Base-by-base conservation (phyloP, 2,113 vertebrate genomes). In the Ondatra zibethicus region DNA sequence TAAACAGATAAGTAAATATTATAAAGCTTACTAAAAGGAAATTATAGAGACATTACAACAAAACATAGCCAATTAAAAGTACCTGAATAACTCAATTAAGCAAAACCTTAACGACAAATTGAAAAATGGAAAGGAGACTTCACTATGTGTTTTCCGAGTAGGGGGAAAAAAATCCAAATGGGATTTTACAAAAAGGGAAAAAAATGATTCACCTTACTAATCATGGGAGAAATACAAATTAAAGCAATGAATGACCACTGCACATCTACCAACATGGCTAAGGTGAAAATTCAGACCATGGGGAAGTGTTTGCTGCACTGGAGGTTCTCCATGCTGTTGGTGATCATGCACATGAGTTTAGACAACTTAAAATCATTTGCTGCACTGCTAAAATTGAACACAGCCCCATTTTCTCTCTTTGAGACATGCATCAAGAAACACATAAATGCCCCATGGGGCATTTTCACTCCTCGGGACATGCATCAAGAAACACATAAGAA, bases 401-500 rank as follows among this genome's bases (percentile, higher is more conserved):
- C 55, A 58, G n/a, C 47, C 10, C 33, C 65, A 86, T 45, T 52
- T 88, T 87, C 42, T 77, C 10, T 91, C 87, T 25, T 94, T 52
- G 81, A 27, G 21, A 91, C 1, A 77, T 27, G 88, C 68, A 91
- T 52, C 50, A 70, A 85, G 82, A 91, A 93, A 81, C 39, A 81
- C 31, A 92, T 21, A 47, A 84, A 58, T 58, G 58, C 19, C 58
- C 58, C 39, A 31, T 50, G 29, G 88, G 29, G 45, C 65, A 86
- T 45, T 52, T 88, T 87, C 42, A 82, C 13, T 91, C 87, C 23
- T 94, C 52, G 72, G 27, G 21, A 91, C 2, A 77, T 31, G 88
- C 73, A 91, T 52, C 50, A 70, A 85, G 87, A 91, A 93, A 81
- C 39, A 81, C 31, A 92, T 21, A 55, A 84, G 45, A 75, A 96